A percentile compares a stretch with the other conserved stretches of the same genome.
Conservation (phyloP, 2,113 vertebrate species). For the Nothoprocta pentlandii region DNA sequence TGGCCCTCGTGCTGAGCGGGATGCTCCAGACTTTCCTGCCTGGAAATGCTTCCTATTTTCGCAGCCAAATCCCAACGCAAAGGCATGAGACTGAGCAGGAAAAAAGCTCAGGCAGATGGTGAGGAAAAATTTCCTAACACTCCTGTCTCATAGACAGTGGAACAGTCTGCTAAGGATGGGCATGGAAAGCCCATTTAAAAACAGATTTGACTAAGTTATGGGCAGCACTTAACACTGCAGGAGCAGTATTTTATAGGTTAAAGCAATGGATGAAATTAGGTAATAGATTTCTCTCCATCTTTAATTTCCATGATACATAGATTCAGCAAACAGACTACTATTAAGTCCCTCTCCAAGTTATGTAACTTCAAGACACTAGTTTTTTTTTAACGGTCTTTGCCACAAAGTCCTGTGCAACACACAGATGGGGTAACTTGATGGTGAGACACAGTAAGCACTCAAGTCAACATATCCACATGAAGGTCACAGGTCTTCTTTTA, state of each 20-base stretch:
- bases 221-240: not conserved
- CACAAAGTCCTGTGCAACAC: not conserved
- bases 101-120: not conserved
- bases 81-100: not conserved
- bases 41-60: not conserved
- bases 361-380: not conserved
- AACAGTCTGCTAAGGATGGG: not conserved
- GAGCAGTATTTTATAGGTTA: not conserved
- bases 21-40: not conserved
- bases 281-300: not conserved
- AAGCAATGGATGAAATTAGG: not conserved
- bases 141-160: not conserved
- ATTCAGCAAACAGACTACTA: not conserved
- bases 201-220: not conserved
- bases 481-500: not conserved
- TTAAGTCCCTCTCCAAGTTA: not conserved
- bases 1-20: not conserved
- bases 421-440: not conserved
- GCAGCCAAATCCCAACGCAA: not conserved
- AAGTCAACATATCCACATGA: not conserved
- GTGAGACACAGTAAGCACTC: not conserved
- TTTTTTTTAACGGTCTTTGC: not conserved
- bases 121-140: slow-evolving; percentile 8
- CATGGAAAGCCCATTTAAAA: not conserved
- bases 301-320: not conserved